Evolutionary conservation across 2,113 vertebrate genomes (phyloP), one percentile per base, ranked within the genome.

Genomic region (Abramis brama): DNA sequence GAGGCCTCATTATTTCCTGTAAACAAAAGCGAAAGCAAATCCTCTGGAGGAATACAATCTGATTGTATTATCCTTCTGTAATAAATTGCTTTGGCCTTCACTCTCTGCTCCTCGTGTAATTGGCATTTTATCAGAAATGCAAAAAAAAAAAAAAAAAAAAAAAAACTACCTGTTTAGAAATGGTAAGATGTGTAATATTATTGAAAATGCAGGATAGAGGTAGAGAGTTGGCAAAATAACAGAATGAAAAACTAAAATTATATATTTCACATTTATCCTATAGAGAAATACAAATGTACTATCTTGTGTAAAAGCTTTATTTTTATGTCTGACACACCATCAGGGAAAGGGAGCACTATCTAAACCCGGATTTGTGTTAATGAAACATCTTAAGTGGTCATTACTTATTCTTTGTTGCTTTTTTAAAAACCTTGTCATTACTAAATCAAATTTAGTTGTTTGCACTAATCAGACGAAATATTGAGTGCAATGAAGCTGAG

Each of bases 11-110:
- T 80, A 62, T n/a, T n/a, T 45, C 57, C 33, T 80, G 57, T 62
- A 80, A 80, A 62, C 71, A 74, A 47, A 47, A 45, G 23, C 23
- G 27, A 80, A 80, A 62, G 21, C 78, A 80, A 64, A 80, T 60
- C 36, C 81, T 87, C 50, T 36, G 43, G 70, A 83, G 71, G 36
- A 80, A 80, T 45, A 27, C 10, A 80, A 45, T 43, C 12, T 25
- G 36, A 64, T 25, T 80, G 12, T 39, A 13, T 80, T 64, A 45
- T 62, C 23, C 23, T 62, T 64, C n/a, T 45, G 19, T 80, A n/a
- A 62, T 45, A 15, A 17, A 64, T 45, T 25, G 9, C 3, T n/a
- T n/a, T 62, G 57, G 23, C 36, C 36, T 79, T 62, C 21, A 60
- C 17, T 57, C 52, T 57, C 75, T 78, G 19, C 55, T 60, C 0